These are phyloP conservation scores for Drosophila repletoides DNA, from an alignment of 1,140 invertebrate species.

Conservation along the genomic window DNA sequence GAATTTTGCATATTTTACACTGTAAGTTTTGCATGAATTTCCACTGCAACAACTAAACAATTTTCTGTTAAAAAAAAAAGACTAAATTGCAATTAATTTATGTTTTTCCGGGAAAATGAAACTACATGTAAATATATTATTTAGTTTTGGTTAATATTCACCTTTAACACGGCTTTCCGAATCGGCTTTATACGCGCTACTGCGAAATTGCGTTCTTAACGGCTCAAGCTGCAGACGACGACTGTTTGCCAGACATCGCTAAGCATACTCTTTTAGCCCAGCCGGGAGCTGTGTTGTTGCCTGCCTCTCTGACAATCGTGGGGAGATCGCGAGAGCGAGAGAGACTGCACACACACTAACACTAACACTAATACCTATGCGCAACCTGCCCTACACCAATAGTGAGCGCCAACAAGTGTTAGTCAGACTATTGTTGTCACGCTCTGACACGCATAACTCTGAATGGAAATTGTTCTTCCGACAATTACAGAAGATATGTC, in stretches of 20 bases:
- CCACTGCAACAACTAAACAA: background rate
- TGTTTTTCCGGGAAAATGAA: constrained; percentile 2
- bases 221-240: background rate
- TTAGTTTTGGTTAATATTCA: constrained; percentile 51
- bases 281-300: too few species aligned
- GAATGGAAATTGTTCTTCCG: constrained; percentile 22
- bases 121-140: constrained; percentile 6
- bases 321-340: constrained; percentile 9
- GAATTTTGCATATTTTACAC: too few species aligned
- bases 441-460: background rate
- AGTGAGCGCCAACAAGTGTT: constrained; percentile 47
- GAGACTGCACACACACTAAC: background rate
- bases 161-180: constrained; percentile 18
- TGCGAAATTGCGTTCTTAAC: background rate
- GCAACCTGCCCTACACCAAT: constrained; percentile 34
- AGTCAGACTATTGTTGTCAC: constrained; percentile 15
- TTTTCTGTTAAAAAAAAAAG: too few species aligned
- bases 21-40: constrained; percentile 7
- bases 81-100: background rate
- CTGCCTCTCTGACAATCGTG: background rate
- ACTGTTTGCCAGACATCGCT: background rate
- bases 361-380: constrained; percentile 6
- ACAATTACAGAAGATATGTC: constrained; percentile 55
- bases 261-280: background rate
- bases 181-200: background rate